phyloP scores from a whole-genome alignment of 2,888 invertebrate genomes.

The Lithophane leautieri region DNA sequence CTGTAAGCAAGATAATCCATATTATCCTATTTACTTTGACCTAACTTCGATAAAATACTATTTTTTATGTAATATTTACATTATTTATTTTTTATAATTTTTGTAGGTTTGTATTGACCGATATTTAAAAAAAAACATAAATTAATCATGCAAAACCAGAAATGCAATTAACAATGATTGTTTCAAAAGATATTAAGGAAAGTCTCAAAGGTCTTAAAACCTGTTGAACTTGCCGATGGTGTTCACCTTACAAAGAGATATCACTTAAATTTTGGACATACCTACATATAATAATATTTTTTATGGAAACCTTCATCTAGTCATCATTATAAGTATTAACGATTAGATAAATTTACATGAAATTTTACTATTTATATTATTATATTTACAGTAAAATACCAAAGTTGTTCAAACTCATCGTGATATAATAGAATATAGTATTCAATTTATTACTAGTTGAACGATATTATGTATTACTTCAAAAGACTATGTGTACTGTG shows the following conservation, averaged over 20 bases:
- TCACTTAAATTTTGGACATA: background rate
- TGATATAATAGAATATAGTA: slow-evolving; percentile 1
- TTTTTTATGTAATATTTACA: slow-evolving; percentile 43
- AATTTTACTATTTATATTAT: background rate
- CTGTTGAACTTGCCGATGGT: slow-evolving; percentile 1
- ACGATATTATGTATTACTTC: slow-evolving; percentile 4
- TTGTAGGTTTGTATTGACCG: slow-evolving; percentile 15
- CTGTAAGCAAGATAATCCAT: slow-evolving; percentile 6
- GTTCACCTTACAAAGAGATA: slow-evolving; percentile 10
- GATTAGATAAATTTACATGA: slow-evolving; percentile 7
- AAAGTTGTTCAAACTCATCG: background rate
- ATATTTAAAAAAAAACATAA: slow-evolving; percentile 10
- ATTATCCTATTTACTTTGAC: slow-evolving; percentile 3
- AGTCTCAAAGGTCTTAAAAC: background rate
- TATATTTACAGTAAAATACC: slow-evolving; percentile 18
- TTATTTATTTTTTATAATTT: slow-evolving; percentile 36
- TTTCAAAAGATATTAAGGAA: slow-evolving; percentile 14
- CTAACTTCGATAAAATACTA: slow-evolving; percentile 17
- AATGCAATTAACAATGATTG: slow-evolving; percentile 19
- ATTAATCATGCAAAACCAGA: background rate
- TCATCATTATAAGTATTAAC: slow-evolving; percentile 28
- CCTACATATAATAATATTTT: slow-evolving; percentile 10
- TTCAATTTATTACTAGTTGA: slow-evolving; percentile 17
- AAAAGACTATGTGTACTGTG: slow-evolving; percentile 38
- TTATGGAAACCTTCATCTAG: slow-evolving; percentile 24